Evolutionary conservation across 2,113 vertebrate species (phyloP).

Genomic region (Beaufortia kweichowensis): DNA sequence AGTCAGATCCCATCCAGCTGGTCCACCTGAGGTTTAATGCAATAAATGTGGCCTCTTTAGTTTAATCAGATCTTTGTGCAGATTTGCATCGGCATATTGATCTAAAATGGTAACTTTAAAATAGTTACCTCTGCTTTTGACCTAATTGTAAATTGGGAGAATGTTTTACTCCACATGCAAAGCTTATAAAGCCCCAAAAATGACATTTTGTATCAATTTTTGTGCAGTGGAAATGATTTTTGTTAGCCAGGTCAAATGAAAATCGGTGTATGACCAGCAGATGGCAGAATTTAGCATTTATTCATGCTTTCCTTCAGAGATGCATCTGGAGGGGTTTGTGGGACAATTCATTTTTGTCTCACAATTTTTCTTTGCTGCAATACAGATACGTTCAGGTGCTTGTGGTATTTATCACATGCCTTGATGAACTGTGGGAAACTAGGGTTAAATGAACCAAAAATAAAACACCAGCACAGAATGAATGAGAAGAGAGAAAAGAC

Average conservation of each 20-base stretch:
- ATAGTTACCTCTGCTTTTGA: background rate
- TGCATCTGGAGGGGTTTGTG: no score
- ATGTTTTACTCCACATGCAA: no score
- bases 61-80: background rate
- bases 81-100: background rate
- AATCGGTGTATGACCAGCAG: conserved; percentile 16
- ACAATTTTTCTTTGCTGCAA: conserved; percentile 17
- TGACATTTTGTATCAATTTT: no score
- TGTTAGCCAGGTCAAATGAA: background rate
- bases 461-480: conserved; percentile 71
- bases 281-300: conserved; percentile 32
- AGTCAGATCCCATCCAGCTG: background rate
- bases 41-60: background rate
- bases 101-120: background rate
- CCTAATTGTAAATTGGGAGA: background rate
- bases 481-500: conserved; percentile 56
- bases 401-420: conserved; percentile 8
- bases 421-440: conserved; percentile 51
- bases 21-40: background rate
- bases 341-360: background rate
- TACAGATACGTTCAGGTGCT: background rate
- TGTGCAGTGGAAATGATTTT: no score
- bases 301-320: background rate
- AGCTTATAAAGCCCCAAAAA: no score
- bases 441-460: conserved; percentile 66